Percentiles rank a stretch among this genome's conserved stretches.
phyloP scores from a whole-genome alignment of 2,797 vertebrate genomes.

The Coreius guichenoti region DNA sequence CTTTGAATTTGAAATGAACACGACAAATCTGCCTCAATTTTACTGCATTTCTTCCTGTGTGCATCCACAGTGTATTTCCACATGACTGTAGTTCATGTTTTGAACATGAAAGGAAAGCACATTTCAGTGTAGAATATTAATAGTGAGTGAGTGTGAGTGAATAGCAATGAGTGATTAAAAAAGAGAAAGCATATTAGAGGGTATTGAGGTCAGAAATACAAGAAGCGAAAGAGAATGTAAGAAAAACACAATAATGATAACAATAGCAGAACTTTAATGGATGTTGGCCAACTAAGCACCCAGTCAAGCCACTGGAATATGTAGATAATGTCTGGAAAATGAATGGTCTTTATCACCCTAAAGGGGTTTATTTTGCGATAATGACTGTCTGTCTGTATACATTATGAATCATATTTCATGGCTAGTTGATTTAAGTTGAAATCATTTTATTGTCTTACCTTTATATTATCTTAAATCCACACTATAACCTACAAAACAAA shows the following conservation, averaged over 20 bases:
- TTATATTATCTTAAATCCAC: neutral
- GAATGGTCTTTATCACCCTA: neutral
- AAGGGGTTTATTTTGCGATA: neutral
- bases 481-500: neutral
- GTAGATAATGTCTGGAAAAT: constrained; percentile 17
- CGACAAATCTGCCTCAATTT: constrained; percentile 27
- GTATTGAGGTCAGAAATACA: constrained; percentile 41
- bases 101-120: constrained; percentile 19
- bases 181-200: neutral
- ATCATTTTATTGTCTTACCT: neutral
- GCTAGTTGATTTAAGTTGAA: neutral
- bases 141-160: neutral
- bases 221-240: constrained; percentile 27
- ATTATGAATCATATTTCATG: neutral
- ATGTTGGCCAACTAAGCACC: neutral
- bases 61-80: constrained; percentile 13
- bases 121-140: constrained; percentile 24
- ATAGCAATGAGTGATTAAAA: constrained; percentile 35
- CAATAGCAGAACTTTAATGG: neutral
- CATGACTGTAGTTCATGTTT: constrained; percentile 20
- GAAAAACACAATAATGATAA: constrained; percentile 10
- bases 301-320: neutral
- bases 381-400: neutral
- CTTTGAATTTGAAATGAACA: constrained; percentile 38
- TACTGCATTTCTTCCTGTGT: neutral